Conservation (phyloP, 2,797 vertebrate species). For the Cercopithecus hamlyni region DNA sequence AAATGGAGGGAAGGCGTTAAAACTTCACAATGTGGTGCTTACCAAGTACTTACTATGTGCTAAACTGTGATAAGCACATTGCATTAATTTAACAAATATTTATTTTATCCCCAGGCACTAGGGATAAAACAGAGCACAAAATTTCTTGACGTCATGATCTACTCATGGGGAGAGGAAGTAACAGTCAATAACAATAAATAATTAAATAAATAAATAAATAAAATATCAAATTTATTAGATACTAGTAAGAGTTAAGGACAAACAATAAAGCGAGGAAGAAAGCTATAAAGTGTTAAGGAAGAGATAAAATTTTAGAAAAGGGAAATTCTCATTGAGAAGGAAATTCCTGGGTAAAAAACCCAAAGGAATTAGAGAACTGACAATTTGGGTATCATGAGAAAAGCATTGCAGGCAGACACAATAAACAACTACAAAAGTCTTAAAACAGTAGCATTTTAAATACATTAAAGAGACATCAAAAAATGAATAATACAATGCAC, state of each 20-base stretch:
- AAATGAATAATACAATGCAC: background rate
- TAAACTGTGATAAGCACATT: background rate
- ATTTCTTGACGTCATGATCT: background rate
- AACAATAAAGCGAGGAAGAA: background rate
- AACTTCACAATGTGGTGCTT: background rate
- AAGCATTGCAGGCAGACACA: background rate
- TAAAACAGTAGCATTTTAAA: background rate
- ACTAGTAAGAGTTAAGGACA: background rate
- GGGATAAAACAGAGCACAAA: background rate
- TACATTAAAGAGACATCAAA: background rate
- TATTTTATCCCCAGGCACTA: background rate
- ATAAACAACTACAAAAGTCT: background rate
- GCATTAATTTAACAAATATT: conserved; percentile 18
- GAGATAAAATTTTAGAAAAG: background rate
- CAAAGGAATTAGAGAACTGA: background rate
- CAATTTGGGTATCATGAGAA: background rate
- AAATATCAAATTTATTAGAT: background rate
- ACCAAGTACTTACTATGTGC: background rate
- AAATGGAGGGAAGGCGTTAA: background rate
- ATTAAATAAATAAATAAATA: conserved; percentile 7
- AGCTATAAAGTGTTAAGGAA: background rate
- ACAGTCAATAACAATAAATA: background rate
- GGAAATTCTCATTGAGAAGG: background rate
- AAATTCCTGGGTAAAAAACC: conserved; percentile 46
- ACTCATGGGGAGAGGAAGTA: background rate